Evolutionary conservation across 2,888 invertebrate genomes (phyloP).

Genomic region (Eupithecia vulgata): DNA sequence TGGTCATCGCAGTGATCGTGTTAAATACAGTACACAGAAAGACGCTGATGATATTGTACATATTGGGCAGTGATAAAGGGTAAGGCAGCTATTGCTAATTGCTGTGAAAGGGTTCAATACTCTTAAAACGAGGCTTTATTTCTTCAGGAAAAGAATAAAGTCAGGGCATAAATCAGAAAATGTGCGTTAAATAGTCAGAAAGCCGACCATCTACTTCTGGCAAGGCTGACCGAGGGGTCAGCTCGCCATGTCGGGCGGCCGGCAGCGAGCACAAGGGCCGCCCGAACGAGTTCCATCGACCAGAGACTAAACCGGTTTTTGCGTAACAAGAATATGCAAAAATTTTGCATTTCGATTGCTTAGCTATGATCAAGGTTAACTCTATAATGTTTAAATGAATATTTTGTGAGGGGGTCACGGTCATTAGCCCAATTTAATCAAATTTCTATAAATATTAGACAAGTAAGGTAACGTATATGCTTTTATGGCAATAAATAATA

Average conservation of each 20-base stretch:
- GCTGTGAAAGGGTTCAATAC: background rate
- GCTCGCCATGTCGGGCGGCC: background rate
- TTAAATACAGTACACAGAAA: no score
- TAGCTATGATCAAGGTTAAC: constrained; percentile 39
- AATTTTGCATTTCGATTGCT: constrained; percentile 43
- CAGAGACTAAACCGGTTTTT: constrained; percentile 27
- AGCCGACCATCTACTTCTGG: background rate
- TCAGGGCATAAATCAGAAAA: background rate
- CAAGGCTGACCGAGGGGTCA: background rate
- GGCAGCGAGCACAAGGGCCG: constrained; percentile 21
- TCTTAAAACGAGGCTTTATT: background rate
- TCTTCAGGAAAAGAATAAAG: background rate
- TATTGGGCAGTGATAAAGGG: no score
- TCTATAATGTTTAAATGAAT: constrained; percentile 24
- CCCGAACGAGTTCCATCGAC: constrained; percentile 30
- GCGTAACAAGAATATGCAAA: constrained; percentile 42
- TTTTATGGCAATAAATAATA: background rate
- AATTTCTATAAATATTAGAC: constrained; percentile 17
- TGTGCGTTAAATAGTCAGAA: background rate
- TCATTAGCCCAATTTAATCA: constrained; percentile 32
- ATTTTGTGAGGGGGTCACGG: constrained; percentile 33
- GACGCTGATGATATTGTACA: no score
- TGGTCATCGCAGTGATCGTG: no score
- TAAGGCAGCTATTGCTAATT: background rate
- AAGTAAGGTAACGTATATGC: background rate